Base-by-base conservation (phyloP, 2,113 vertebrate genomes). In the Gadus macrocephalus region DNA sequence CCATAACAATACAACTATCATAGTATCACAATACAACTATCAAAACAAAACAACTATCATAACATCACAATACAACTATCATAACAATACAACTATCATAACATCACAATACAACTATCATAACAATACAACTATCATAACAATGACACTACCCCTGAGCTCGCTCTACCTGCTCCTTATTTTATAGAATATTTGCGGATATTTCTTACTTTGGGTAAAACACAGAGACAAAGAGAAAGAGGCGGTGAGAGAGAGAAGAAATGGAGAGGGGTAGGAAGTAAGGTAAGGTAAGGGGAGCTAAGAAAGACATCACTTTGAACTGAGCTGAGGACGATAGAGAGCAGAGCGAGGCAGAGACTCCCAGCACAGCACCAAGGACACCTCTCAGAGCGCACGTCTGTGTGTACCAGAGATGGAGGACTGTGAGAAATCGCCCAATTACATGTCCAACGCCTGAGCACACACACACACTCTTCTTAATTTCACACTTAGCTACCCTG, bases 401-500 rank as follows among this genome's bases (percentile, higher is more conserved):
- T 28, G 66, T 28, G 65, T 22, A 66, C 20, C 66, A 20, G 70
- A 56, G 75, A 42, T 67, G 68, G 76, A 69, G 71, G 66, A 74
- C 55, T 27, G 69, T 62, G 72, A 76, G 75, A 61, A 67, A 61
- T 75, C 53, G 77, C 53, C 68, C 70, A 66, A 87, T 85, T 76
- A 83, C 73, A 74, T 73, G 72, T 86, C 77, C 55, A 79, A 85
- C 63, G 78, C 84, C 78, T 75, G 67, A 84, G 70, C 76, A 73
- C 80, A 79, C 83, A 79, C 83, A 79, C 77, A 82, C 84, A 83
- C 74, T 73, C 66, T 76, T 82, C 81, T 87, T 87, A 81, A 89
- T 91, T 88, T 91, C 87, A 89, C 88, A 87, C 85, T 87, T 83
- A 86, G 87, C 82, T 88, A 85, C 84, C 80, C 79, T 69, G 83